Percentiles rank a stretch among this genome's conserved stretches.
Conservation (phyloP, 2,888 invertebrate species). For the Chloroclystis v-ata region DNA sequence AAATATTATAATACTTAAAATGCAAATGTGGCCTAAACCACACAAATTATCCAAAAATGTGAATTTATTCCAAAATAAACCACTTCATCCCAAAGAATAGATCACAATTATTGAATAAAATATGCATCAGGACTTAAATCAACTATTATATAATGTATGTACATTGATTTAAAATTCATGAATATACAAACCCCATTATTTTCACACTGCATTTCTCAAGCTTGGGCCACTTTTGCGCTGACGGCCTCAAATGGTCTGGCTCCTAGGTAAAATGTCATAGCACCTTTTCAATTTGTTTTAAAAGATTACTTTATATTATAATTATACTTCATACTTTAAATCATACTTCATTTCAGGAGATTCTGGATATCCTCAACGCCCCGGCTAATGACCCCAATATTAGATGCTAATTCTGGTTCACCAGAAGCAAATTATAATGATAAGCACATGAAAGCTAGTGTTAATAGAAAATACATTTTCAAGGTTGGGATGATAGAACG, state of each 20-base stretch:
- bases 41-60: not conserved
- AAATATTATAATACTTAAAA: not conserved
- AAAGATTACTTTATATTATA: no score
- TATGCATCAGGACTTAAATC: not conserved
- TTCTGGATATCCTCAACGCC: no score
- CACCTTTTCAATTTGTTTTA: no score
- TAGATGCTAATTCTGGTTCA: no score
- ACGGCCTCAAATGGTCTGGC: not conserved
- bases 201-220: not conserved
- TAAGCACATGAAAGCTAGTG: no score
- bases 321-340: no score
- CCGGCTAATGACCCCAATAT: no score
- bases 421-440: no score
- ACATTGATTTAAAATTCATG: conserved; percentile 1
- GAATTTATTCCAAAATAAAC: not conserved
- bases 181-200: conserved; percentile 1
- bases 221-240: not conserved
- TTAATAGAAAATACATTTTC: no score
- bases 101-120: not conserved
- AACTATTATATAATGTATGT: not conserved
- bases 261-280: no score
- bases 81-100: not conserved
- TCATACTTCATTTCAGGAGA: no score
- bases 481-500: not conserved
- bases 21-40: not conserved